Evolutionary conservation across 2,113 vertebrate species (phyloP).

Genomic region (Dipodomys merriami): DNA sequence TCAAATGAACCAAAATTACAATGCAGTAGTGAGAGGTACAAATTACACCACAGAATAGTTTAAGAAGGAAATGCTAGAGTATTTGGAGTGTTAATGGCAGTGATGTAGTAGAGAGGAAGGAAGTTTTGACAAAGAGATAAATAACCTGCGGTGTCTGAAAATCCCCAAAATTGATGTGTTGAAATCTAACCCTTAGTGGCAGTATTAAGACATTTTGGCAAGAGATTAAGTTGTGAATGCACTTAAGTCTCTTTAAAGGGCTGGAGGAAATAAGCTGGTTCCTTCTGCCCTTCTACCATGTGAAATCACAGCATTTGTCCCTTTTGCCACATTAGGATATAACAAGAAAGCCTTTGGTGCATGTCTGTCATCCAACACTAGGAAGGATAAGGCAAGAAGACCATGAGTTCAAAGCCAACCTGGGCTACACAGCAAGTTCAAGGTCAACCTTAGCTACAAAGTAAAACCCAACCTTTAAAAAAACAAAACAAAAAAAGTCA

Average conservation of each 20-base stretch:
- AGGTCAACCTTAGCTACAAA: not conserved
- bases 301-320: not conserved
- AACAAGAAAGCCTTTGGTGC: not conserved
- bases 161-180: not conserved
- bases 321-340: not conserved
- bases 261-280: not conserved
- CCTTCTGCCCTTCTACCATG: not conserved
- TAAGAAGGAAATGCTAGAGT: not conserved
- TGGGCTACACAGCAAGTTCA: not conserved
- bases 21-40: not conserved
- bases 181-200: not conserved
- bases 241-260: not conserved
- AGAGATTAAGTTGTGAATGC: not conserved
- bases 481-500: too few relatives aligned
- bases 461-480: not conserved
- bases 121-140: not conserved
- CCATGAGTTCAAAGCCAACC: not conserved
- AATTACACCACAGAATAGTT: not conserved
- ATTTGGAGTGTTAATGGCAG: not conserved
- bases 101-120: not conserved
- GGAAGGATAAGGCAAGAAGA: not conserved
- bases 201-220: not conserved
- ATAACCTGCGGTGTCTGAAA: not conserved
- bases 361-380: not conserved
- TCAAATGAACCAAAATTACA: constrained; percentile 17